Evolutionary conservation across 2,888 invertebrate genomes (phyloP).

Genomic region (Escarpia spicata): DNA sequence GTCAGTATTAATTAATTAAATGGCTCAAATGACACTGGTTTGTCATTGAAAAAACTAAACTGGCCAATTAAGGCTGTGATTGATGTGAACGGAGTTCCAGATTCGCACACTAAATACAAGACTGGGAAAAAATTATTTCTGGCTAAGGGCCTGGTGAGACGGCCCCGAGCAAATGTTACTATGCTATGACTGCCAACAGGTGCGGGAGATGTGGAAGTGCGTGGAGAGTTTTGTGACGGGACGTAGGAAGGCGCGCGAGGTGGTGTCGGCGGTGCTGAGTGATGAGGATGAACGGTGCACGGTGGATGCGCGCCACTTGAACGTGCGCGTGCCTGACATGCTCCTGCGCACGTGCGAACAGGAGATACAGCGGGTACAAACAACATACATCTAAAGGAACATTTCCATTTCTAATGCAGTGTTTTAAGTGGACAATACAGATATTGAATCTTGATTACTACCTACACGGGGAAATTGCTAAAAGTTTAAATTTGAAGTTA

Average conservation of each 20-base stretch:
- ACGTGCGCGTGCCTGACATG: conserved; percentile 57
- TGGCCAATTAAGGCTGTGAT: no score
- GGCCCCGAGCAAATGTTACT: no score
- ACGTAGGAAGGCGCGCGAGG: conserved; percentile 48
- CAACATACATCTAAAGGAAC: neutral
- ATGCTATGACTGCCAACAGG: conserved; percentile 39
- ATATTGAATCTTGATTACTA: no score
- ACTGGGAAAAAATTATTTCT: no score
- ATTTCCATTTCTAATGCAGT: no score
- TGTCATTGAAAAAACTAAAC: no score
- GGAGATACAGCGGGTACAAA: conserved; percentile 56
- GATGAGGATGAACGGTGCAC: conserved; percentile 48
- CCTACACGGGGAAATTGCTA: neutral
- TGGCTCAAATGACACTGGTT: no score
- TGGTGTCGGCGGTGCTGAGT: conserved; percentile 56
- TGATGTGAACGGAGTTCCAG: no score
- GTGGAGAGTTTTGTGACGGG: conserved; percentile 49
- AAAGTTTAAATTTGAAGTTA: neutral
- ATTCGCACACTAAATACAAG: no score
- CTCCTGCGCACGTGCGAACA: conserved; percentile 57
- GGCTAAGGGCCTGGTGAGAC: no score
- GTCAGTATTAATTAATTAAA: no score
- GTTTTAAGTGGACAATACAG: no score
- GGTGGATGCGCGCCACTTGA: conserved; percentile 53
- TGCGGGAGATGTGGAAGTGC: conserved; percentile 54